phyloP scores from a whole-genome alignment of 1,140 invertebrate species.

The Brachionus calyciflorus region DNA sequence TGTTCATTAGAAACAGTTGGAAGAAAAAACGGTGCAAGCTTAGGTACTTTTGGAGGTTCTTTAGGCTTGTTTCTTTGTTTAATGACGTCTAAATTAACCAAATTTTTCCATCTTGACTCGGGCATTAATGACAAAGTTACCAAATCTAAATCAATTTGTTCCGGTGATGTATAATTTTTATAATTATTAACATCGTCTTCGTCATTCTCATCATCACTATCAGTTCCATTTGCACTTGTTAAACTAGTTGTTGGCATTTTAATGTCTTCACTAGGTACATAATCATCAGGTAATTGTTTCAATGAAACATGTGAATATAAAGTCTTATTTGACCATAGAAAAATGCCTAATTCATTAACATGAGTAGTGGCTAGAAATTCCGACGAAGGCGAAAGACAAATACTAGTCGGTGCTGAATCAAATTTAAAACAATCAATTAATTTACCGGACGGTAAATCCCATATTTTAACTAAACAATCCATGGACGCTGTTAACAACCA shows the following conservation, averaged over 20 bases:
- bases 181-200: constrained; percentile 56
- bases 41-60: constrained; percentile 73
- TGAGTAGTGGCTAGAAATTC: constrained; percentile 86
- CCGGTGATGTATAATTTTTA: constrained; percentile 69
- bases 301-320: constrained; percentile 69
- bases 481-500: constrained; percentile 83
- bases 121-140: constrained; percentile 81
- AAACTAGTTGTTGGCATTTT: constrained; percentile 63
- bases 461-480: constrained; percentile 80
- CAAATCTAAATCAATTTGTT: constrained; percentile 76
- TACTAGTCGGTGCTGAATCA: constrained; percentile 65
- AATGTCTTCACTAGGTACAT: constrained; percentile 65
- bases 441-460: constrained; percentile 79
- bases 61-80: constrained; percentile 84
- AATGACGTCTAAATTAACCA: constrained; percentile 83
- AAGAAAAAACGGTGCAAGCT: constrained; percentile 88
- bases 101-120: constrained; percentile 84
- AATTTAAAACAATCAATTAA: constrained; percentile 57
- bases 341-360: constrained; percentile 80
- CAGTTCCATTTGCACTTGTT: constrained; percentile 45
- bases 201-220: constrained; percentile 55
- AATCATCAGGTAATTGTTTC: constrained; percentile 68
- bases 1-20: constrained; percentile 77
- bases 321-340: constrained; percentile 82
- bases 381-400: constrained; percentile 83